Evolutionary conservation across 1,140 invertebrate species (phyloP).

Genomic region (Pseudomyrmex concolor): DNA sequence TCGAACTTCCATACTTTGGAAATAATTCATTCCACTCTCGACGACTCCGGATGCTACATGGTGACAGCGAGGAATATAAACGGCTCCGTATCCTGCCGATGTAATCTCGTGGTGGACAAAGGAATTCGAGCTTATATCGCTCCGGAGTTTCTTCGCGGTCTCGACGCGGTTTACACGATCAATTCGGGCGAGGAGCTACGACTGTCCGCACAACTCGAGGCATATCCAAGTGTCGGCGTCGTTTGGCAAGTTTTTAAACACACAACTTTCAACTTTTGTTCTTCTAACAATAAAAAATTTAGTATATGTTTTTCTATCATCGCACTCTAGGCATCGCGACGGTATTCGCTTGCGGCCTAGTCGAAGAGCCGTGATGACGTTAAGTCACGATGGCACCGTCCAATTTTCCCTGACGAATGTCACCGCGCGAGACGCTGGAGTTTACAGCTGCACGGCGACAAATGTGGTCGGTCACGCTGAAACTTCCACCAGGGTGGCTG

Average conservation of each 20-base stretch:
- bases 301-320: no score
- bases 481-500: conserved; percentile 89
- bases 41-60: conserved; percentile 94
- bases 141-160: conserved; percentile 89
- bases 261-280: no score
- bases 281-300: no score
- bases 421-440: conserved; percentile 90
- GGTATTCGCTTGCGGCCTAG: conserved; percentile 90
- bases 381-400: conserved; percentile 92
- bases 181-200: conserved; percentile 88
- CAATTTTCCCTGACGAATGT: conserved; percentile 90
- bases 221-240: conserved; percentile 92
- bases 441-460: conserved; percentile 94
- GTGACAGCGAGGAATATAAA: conserved; percentile 92
- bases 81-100: conserved; percentile 93
- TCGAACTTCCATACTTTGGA: conserved; percentile 93
- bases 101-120: conserved; percentile 93
- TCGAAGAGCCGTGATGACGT: conserved; percentile 89
- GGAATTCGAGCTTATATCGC: conserved; percentile 92
- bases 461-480: conserved; percentile 94
- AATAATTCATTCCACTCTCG: conserved; percentile 90
- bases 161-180: conserved; percentile 87
- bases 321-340: conserved; percentile 87
- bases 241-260: conserved; percentile 88
- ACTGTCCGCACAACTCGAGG: conserved; percentile 90